These are phyloP conservation scores for Hapalemur alaotrensis DNA, from an alignment of 2,797 vertebrate genomes.

Conservation along the genomic window DNA sequence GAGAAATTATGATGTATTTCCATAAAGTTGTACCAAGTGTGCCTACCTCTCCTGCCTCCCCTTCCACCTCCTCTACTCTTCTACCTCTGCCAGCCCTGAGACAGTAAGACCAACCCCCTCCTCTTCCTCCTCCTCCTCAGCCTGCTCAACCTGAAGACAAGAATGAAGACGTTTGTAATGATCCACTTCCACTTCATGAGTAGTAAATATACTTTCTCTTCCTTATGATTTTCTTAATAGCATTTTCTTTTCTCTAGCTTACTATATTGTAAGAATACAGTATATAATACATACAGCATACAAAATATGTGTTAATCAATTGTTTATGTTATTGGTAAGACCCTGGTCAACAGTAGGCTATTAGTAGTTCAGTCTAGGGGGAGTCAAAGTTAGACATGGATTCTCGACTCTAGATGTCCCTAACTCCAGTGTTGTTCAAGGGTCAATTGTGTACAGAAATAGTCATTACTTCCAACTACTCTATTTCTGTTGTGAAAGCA, in stretches of 20 bases:
- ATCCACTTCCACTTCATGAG: neutral
- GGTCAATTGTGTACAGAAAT: neutral
- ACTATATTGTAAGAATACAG: neutral
- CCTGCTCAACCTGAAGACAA: neutral
- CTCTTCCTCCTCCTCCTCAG: neutral
- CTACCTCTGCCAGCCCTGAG: neutral
- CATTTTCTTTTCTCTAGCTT: neutral
- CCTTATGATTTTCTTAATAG: neutral
- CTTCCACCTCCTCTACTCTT: neutral
- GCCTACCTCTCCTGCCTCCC: neutral
- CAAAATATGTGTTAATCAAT: neutral
- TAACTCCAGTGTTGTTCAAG: neutral
- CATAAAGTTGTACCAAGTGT: neutral
- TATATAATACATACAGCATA: neutral
- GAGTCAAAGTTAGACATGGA: neutral
- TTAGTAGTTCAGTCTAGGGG: neutral
- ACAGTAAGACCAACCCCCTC: too few species aligned
- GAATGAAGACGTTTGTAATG: neutral
- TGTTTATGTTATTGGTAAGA: neutral
- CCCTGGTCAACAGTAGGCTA: neutral
- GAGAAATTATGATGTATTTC: neutral
- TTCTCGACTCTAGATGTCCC: neutral
- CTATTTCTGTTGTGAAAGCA: neutral
- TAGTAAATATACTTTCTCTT: neutral
- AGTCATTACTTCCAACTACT: neutral